Evolutionary conservation across 2,113 vertebrate species (phyloP), one percentile per base, ranked within the genome.

Genomic region (Saguinus imperator): DNA sequence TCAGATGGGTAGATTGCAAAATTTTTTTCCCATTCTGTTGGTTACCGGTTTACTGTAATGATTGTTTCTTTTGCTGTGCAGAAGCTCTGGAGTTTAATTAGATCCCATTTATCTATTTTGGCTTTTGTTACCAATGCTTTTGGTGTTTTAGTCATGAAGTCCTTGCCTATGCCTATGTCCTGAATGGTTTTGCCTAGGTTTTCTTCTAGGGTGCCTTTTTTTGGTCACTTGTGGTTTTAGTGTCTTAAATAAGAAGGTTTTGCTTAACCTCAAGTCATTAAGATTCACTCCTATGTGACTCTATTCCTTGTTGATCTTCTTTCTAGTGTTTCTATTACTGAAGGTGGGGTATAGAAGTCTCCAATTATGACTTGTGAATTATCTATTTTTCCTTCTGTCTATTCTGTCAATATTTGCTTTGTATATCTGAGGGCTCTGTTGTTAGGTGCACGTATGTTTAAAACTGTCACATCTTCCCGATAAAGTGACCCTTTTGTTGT

Each of bases 391-490:
- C 77, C 35, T 88, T 95, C 66, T 18, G 25, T 9, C 13, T 88
- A 18, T 82, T 94, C 37, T 94, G 48, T 82, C 35, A 45, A 48
- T 17, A 73, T 95, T 96, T 89, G 9, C 61, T 97, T 94, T 58
- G 16, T 58, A 7, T 35, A 57, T 91, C 89, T 93, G 75, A 2
- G 9, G 80, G 17, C 25, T 61, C 21, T 95, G 37, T 61, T 86
- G 52, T 89, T 66, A 84, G 10, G 25, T 73, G 25, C 50, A 48
- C 55, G 12, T 75, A 11, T 81, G 7, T 68, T 95, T 87, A 72
- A 81, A 70, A 75, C 50, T 77, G 13, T 90, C 94, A 35, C 11
- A 86, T 73, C 68, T 91, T 94, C 43, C 20, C 32, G 7, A 61
- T 93, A 37, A 80, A 72, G 27, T 92, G 21, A 72, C 1, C 3